Percentiles rank a stretch among this genome's conserved stretches.
Conservation (phyloP, 1,140 invertebrate genomes). For the Zaprionus ornatus region DNA sequence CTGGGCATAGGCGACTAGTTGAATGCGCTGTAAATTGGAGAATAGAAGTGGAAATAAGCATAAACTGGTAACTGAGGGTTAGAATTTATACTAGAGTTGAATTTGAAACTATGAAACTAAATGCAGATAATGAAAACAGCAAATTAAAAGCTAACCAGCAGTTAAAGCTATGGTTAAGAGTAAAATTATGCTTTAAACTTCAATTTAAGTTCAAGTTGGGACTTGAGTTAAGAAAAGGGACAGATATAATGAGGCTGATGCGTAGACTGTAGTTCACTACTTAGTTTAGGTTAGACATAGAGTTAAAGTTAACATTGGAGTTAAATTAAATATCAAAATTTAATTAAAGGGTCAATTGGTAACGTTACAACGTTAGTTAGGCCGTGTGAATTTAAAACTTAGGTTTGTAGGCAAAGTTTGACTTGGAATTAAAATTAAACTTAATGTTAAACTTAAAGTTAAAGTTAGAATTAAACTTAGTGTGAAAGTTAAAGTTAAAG, state of each 20-base stretch:
- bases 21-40: constrained; percentile 1
- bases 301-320: too few species aligned
- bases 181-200: neutral
- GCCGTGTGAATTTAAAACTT: neutral
- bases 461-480: too few species aligned
- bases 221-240: too few species aligned
- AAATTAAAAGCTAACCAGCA: neutral
- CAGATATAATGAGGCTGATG: too few species aligned
- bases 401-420: neutral
- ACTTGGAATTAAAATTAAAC: neutral
- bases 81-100: neutral
- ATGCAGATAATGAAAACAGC: neutral
- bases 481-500: neutral
- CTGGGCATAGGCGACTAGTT: neutral
- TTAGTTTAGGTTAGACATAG: too few species aligned
- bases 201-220: too few species aligned
- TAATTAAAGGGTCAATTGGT: too few species aligned
- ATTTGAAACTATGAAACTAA: neutral
- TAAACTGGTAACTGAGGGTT: neutral
- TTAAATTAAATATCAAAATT: too few species aligned
- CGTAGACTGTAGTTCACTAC: too few species aligned
- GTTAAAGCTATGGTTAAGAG: neutral
- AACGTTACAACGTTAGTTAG: too few species aligned
- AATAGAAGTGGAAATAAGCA: neutral
- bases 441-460: neutral